phyloP scores from a whole-genome alignment of 2,888 invertebrate species.

The Cryptocheilus praepositus region DNA sequence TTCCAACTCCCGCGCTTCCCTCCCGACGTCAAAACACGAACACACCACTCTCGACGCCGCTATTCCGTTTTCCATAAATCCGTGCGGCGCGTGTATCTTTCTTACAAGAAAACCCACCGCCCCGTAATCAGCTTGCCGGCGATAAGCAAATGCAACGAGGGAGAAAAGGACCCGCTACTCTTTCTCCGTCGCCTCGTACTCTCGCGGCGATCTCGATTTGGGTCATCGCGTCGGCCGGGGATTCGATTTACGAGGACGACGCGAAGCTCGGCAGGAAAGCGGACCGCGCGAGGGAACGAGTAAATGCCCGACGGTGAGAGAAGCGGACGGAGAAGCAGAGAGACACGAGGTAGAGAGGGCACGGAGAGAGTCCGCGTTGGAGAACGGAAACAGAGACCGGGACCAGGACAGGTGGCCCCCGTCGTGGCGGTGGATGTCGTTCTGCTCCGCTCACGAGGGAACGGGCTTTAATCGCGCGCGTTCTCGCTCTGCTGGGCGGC shows the following conservation, averaged over 20 bases:
- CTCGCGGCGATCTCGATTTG: slow-evolving; percentile 10
- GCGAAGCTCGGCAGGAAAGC: not conserved
- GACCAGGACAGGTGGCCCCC: slow-evolving; percentile 50
- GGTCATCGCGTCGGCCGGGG: slow-evolving; percentile 27
- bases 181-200: not conserved
- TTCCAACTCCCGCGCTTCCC: no score
- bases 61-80: no score
- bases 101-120: slow-evolving; percentile 46
- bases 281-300: slow-evolving; percentile 3
- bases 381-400: slow-evolving; percentile 49
- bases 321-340: not conserved
- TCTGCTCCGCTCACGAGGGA: slow-evolving; percentile 37
- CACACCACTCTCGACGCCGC: no score
- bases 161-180: slow-evolving; percentile 36
- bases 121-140: slow-evolving; percentile 41
- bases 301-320: not conserved
- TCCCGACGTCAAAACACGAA: no score
- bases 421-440: slow-evolving; percentile 32
- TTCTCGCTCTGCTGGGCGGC: slow-evolving; percentile 46
- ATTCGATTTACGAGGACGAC: slow-evolving; percentile 40
- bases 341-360: slow-evolving; percentile 8
- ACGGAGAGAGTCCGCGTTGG: not conserved
- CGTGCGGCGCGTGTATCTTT: slow-evolving; percentile 59
- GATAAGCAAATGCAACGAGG: slow-evolving; percentile 64
- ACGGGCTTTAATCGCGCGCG: slow-evolving; percentile 52